Evolutionary conservation across 2,113 vertebrate genomes (phyloP), one percentile per base, ranked within the genome.

Genomic region (Ivindomyrus marchei): DNA sequence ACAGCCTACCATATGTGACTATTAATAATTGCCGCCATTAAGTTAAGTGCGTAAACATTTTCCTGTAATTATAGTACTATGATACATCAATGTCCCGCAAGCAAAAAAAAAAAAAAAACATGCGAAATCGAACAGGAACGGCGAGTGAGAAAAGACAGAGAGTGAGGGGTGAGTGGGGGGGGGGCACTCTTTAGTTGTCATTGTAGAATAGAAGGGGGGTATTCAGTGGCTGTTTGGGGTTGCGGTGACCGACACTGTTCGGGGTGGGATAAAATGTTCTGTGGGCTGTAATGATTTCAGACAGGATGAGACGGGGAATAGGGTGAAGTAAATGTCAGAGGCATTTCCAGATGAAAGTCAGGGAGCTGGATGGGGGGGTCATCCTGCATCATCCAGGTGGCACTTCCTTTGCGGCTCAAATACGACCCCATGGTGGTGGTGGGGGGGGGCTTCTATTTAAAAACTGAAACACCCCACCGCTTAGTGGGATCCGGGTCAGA

Each of bases 281-380:
- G 39, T 42, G 39, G 24, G 47, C 9, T 47, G 85, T 86, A 86
- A 86, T 86, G 24, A 50, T 50, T 47, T 31, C 39, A 27, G 84
- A n/a, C 45, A n/a, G 46, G 21, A 27, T n/a, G 13, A 49, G 84
- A 77, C 77, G 89, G 90, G 47, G n/a, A 90, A 88, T 88, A 90
- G 83, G 89, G 84, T 62, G 90, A 91, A 92, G 90, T 93, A 96
- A 96, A 96, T 96, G 95, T 95, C 95, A 96, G 90, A 90, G 92
- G 93, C 94, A 94, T 96, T 96, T 95, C 93, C 92, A 94, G 95
- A 95, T 96, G 93, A 96, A 95, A 95, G 94, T 90, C 89, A 62
- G 90, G 21, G 45, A 88, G 70, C 4, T 88, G 56, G 21, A 17
- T 19, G 42, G 42, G 36, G 36, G 36, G 36, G 36, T 39, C 36